Evolutionary conservation across 2,113 vertebrate genomes (phyloP).

Genomic region (Boulengeromyrus knoepffleri): DNA sequence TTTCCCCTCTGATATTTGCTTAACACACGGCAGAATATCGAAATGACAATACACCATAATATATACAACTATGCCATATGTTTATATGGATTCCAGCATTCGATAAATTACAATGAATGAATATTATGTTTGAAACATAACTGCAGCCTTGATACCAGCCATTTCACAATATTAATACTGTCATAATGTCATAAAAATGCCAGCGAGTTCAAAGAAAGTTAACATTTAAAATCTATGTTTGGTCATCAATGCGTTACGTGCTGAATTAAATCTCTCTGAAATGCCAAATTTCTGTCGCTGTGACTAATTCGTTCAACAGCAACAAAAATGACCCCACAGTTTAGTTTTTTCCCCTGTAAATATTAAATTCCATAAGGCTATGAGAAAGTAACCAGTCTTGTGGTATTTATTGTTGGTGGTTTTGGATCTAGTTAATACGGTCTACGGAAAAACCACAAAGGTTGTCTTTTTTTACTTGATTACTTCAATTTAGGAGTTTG

Average conservation of each 20-base stretch:
- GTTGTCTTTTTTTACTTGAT: neutral
- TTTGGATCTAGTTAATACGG: neutral
- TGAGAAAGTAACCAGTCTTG: neutral
- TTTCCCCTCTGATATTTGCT: neutral
- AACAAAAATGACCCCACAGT: neutral
- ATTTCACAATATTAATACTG: neutral
- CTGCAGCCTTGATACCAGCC: neutral
- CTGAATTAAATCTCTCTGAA: neutral
- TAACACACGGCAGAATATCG: neutral
- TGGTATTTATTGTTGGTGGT: neutral
- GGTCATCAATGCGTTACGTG: neutral
- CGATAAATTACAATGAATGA: neutral
- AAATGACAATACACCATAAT: neutral
- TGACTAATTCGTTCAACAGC: neutral
- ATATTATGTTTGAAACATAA: neutral
- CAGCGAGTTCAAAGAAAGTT: conserved; percentile 1
- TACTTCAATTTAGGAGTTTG: neutral
- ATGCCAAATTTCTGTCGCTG: neutral
- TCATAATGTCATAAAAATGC: conserved; percentile 3
- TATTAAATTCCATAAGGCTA: neutral
- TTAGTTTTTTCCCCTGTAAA: neutral
- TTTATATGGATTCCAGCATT: neutral
- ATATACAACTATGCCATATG: neutral
- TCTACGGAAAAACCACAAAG: neutral
- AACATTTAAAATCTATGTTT: neutral